Evolutionary conservation across 2,797 vertebrate species (phyloP).

Genomic region (Notolabrus celidotus): DNA sequence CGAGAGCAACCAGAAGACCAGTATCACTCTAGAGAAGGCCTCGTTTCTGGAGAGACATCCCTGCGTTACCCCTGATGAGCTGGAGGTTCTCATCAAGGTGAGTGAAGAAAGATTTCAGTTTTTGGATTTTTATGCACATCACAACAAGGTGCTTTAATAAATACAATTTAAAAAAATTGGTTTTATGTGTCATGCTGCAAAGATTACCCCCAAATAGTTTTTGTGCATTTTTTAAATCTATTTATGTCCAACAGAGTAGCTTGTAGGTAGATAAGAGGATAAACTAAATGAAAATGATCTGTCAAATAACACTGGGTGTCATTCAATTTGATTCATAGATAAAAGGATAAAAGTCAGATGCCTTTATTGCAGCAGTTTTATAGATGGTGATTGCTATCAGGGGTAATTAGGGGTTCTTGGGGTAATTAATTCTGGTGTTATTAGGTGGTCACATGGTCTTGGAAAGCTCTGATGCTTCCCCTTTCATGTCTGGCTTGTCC

Average conservation of each 20-base stretch:
- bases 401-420: constrained; percentile 29
- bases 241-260: constrained; percentile 14
- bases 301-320: constrained; percentile 3
- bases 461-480: constrained; percentile 2
- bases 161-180: not conserved
- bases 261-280: not conserved
- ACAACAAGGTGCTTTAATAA: not conserved
- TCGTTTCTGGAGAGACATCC: constrained; percentile 91
- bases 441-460: constrained; percentile 38
- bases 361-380: constrained; percentile 32
- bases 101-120: constrained; percentile 38
- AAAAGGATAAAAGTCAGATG: constrained; percentile 14
- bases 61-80: constrained; percentile 90
- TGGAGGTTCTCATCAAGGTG: constrained; percentile 95
- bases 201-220: not conserved
- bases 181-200: not conserved
- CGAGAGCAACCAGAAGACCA: constrained; percentile 93
- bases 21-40: constrained; percentile 91
- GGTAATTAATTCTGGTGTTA: constrained; percentile 52
- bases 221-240: too few species aligned
- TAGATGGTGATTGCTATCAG: constrained; percentile 39
- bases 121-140: constrained; percentile 6
- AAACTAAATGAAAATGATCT: constrained; percentile 15
- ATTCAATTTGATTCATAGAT: constrained; percentile 24
- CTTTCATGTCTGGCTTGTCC: constrained; percentile 25